Evolutionary conservation across 2,113 vertebrate genomes (phyloP).

Genomic region (Stegostoma tigrinum): DNA sequence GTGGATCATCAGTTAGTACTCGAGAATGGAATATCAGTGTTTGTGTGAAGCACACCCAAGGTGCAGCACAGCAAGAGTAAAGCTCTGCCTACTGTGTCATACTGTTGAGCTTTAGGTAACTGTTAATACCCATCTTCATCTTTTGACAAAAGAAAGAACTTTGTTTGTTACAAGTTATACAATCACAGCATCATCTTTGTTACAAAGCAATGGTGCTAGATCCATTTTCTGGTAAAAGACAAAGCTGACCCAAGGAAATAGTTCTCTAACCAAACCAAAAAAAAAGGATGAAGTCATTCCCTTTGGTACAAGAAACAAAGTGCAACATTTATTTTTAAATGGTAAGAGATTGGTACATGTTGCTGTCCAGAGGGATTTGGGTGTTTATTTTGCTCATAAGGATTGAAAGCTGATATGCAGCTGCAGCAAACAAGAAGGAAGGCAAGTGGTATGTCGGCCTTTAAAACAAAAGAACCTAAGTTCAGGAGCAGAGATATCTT

Average conservation of each 20-base stretch:
- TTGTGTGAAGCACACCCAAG: background rate
- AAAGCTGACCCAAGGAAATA: background rate
- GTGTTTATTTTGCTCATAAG: too few species aligned
- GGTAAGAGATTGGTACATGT: too few species aligned
- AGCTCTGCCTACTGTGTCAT: background rate
- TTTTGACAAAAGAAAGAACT: background rate
- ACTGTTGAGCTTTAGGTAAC: background rate
- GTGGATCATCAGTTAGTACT: slow-evolving; percentile 15
- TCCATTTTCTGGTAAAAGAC: background rate
- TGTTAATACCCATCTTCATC: background rate
- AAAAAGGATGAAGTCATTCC: too few species aligned
- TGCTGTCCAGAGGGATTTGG: too few species aligned
- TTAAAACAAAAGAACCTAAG: too few species aligned
- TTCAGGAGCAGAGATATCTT: too few species aligned
- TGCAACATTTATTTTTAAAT: too few species aligned
- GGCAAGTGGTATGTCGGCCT: too few species aligned
- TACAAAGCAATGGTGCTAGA: background rate
- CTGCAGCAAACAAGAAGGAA: too few species aligned
- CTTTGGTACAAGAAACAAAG: too few species aligned
- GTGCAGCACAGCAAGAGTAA: background rate
- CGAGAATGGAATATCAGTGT: background rate
- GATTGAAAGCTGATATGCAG: too few species aligned
- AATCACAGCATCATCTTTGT: background rate
- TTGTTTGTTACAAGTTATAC: background rate
- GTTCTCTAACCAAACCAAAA: too few species aligned